phyloP scores from a whole-genome alignment of 2,888 invertebrate genomes.

The Apamea epomidion region DNA sequence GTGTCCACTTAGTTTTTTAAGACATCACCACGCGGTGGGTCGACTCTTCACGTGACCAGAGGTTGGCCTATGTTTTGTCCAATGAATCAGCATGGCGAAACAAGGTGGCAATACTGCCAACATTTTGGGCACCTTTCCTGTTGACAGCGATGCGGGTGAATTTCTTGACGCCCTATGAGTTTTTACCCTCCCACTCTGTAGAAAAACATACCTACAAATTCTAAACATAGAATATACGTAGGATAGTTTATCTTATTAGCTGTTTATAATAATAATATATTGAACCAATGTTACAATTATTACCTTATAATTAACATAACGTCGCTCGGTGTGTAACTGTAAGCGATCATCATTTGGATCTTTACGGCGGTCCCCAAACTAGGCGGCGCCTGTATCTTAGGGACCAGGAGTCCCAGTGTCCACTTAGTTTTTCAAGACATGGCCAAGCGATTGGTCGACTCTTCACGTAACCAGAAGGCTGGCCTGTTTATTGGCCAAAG shows the following conservation, averaged over 20 bases:
- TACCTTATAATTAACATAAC: too few species aligned
- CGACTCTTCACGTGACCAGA: background rate
- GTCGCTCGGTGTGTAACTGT: too few species aligned
- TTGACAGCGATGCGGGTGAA: background rate
- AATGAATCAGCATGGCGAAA: background rate
- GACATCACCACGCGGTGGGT: background rate
- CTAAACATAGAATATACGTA: background rate
- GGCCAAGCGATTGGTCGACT: background rate
- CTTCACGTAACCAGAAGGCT: background rate
- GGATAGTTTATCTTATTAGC: slow-evolving; percentile 12
- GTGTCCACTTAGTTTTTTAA: background rate
- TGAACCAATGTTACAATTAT: too few species aligned
- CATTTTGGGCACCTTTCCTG: background rate
- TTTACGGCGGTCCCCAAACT: too few species aligned
- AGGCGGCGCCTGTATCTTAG: too few species aligned
- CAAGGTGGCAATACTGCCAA: background rate
- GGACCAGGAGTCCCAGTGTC: background rate
- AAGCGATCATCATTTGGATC: too few species aligned
- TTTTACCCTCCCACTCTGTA: background rate
- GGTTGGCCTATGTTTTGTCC: background rate
- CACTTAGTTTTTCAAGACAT: background rate
- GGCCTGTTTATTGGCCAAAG: background rate
- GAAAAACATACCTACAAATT: background rate
- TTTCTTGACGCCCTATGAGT: background rate
- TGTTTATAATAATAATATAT: background rate